Percentiles rank a stretch among this genome's conserved stretches.
phyloP scores from a whole-genome alignment of 1,140 invertebrate genomes.

The Holcopasites calliopsidis region DNA sequence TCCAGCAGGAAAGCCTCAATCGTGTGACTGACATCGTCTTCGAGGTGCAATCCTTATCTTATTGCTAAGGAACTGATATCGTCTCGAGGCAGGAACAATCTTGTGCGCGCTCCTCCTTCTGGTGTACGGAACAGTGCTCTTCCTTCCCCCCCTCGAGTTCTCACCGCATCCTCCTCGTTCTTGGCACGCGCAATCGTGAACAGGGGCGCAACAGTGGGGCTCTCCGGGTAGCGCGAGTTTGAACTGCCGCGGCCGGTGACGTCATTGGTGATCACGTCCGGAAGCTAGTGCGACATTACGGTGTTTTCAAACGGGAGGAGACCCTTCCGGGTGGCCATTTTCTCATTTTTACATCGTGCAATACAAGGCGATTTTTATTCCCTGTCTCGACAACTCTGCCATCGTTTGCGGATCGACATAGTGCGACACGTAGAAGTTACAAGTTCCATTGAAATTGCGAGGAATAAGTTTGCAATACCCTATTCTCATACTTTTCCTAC shows the following conservation, averaged over 20 bases:
- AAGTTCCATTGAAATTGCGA: too few relatives aligned
- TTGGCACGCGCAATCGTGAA: background rate
- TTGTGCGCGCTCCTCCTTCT: conserved; percentile 12
- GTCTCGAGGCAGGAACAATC: background rate
- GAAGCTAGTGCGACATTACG: conserved; percentile 21
- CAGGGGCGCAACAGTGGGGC: background rate
- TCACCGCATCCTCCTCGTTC: too few relatives aligned
- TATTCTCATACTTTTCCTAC: background rate
- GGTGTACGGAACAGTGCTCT: conserved; percentile 22
- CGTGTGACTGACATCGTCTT: conserved; percentile 22
- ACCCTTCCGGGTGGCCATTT: background rate
- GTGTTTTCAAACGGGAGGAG: conserved; percentile 4
- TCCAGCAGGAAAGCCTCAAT: conserved; percentile 14
- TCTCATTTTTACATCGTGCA: background rate
- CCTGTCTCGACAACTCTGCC: background rate
- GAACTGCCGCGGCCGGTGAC: conserved; percentile 5
- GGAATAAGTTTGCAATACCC: background rate
- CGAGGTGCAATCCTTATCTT: conserved; percentile 33
- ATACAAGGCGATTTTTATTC: background rate
- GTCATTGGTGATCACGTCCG: conserved; percentile 31
- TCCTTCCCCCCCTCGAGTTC: background rate
- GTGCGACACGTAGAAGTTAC: background rate
- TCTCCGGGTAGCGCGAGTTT: conserved; percentile 14
- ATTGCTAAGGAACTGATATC: conserved; percentile 23
- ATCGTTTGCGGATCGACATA: background rate